Percentiles rank a stretch among this genome's conserved stretches.
Evolutionary conservation across 2,797 vertebrate species (phyloP).

Genomic region (Syngnathus rostellatus): DNA sequence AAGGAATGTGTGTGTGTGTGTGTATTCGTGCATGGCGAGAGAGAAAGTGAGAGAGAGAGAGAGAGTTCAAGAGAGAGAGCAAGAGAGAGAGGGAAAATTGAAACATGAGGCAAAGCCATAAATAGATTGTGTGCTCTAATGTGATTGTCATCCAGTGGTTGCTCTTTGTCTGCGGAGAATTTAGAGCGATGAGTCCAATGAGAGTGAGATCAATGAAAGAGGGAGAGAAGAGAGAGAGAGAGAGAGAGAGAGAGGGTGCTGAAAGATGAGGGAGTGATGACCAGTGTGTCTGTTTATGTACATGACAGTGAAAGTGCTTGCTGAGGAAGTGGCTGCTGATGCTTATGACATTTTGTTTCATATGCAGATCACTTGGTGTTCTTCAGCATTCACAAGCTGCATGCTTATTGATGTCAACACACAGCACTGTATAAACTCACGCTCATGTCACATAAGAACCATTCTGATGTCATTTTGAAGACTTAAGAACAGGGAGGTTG

Average conservation of each 20-base stretch:
- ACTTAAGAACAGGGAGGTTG: conserved; percentile 9
- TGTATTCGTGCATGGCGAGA: too few relatives aligned
- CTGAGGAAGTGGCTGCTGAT: conserved; percentile 40
- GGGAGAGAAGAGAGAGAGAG: conserved; percentile 24
- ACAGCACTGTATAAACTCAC: conserved; percentile 28
- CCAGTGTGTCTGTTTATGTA: conserved; percentile 40
- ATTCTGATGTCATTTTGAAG: conserved; percentile 21
- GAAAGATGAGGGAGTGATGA: conserved; percentile 54
- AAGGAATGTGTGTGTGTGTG: conserved; percentile 9
- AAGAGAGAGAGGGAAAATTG: conserved; percentile 43
- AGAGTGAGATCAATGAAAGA: conserved; percentile 60
- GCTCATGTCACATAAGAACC: conserved; percentile 17
- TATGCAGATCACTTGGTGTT: conserved; percentile 51
- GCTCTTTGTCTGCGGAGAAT: conserved; percentile 66
- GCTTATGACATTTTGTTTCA: conserved; percentile 38
- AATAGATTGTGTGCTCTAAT: conserved; percentile 70
- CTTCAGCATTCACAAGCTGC: conserved; percentile 33
- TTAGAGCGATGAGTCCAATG: conserved; percentile 66
- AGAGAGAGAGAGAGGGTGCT: conserved; percentile 21
- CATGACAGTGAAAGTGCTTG: conserved; percentile 20
- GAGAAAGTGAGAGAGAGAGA: conserved; percentile 10
- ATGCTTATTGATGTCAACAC: conserved; percentile 42
- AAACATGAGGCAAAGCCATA: conserved; percentile 67
- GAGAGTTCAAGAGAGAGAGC: conserved; percentile 1
- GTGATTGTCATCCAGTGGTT: conserved; percentile 68